A percentile compares a stretch with the other conserved stretches of the same genome.
These are phyloP conservation scores for Eolophus roseicapilla DNA, from an alignment of 2,113 vertebrate genomes.

Conservation along the genomic window DNA sequence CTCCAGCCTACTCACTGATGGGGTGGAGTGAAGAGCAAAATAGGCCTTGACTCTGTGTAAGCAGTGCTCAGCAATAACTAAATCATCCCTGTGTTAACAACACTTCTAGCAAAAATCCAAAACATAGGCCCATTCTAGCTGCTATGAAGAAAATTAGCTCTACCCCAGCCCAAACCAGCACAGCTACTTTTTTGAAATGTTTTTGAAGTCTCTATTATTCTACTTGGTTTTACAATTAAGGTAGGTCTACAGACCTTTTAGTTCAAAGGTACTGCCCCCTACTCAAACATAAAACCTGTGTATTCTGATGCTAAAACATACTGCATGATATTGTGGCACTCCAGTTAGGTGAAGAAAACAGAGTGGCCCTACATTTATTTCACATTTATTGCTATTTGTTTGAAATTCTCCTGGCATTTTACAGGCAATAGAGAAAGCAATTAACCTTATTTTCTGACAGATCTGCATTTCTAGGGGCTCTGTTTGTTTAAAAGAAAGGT, in stretches of 20 bases:
- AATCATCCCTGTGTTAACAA: not conserved
- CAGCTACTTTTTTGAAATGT: not conserved
- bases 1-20: rapidly evolving
- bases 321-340: not conserved
- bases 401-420: not conserved
- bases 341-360: not conserved
- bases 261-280: not conserved
- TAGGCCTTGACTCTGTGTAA: not conserved
- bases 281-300: not conserved
- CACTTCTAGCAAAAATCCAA: not conserved
- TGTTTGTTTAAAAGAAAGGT: not conserved
- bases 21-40: not conserved
- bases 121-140: not conserved
- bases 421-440: not conserved
- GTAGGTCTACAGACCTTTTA: not conserved
- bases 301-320: not conserved
- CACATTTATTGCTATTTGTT: not conserved
- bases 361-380: not conserved
- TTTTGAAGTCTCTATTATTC: not conserved
- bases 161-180: not conserved
- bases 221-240: not conserved
- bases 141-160: not conserved
- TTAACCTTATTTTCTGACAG: not conserved
- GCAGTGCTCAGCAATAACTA: not conserved
- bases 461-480: not conserved